Evolutionary conservation across 1,140 invertebrate genomes (phyloP), one percentile per base, ranked within the genome.

Genomic region (Drosophila trapezifrons): DNA sequence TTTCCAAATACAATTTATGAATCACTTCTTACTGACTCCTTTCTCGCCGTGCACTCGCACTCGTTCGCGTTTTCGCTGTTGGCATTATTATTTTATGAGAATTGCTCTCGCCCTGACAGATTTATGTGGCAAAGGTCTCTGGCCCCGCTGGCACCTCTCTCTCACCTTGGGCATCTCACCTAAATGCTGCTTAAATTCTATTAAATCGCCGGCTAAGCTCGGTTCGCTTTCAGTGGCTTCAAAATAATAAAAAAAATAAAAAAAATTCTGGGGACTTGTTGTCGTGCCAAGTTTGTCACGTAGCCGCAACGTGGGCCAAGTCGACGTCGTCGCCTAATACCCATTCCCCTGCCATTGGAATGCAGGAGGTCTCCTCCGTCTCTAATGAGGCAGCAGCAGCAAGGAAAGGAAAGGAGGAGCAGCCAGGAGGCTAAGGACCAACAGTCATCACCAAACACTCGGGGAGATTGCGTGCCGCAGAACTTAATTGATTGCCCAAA

Each of bases 161-260:
- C 29, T 9, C 40, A 12, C 49, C 29, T 20, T 52, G 29, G 25
- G n/a, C 27, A 22, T 9, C 20, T 29, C 38, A 79, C 80, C 76
- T 66, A 77, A 84, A 84, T 77, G 82, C 64, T 78, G 82, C 69
- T 85, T 86, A 85, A 85, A 86, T 85, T 85, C 81, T 86, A 85
- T 81, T 85, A 81, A 85, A 85, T 85, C 72, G 64, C 54, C 35
- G 43, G 47, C 62, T 42, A 20, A 57, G 47, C 51, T n/a, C 51
- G n/a, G 49, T 52, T 45, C 43, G 40, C 75, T 3, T 54, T 54
- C 51, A 79, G 65, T 64, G 69, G 76, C 76, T 73, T 55, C 27
- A 65, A 75, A 62, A 74, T 57, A 40, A 40, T 10, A 40, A 32
- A 29, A 18, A 52, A 18, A 13, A 3, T 13, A 5, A 1, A 32